Base-by-base conservation (phyloP, 2,888 invertebrate genomes). In the Schrankia costaestrigalis region DNA sequence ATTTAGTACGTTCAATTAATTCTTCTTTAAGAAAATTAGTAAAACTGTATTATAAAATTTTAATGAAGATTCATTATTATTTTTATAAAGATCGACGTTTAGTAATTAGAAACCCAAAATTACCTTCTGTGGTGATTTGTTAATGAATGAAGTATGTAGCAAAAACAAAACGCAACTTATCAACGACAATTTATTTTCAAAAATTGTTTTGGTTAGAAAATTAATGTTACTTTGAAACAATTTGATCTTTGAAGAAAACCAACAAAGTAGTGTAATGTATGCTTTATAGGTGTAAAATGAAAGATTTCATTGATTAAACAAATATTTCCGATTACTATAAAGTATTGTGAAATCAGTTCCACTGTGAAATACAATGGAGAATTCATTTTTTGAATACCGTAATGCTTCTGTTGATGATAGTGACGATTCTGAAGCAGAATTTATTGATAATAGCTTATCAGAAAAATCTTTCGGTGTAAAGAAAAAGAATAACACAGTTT, bases 311-410 rank as follows among this genome's bases (percentile, higher is more conserved):
- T n/a, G n/a, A n/a, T n/a, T n/a, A n/a, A n/a, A n/a, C n/a, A n/a
- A n/a, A n/a, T n/a, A n/a, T n/a, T n/a, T n/a, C n/a, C n/a, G n/a
- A n/a, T 15, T 15, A 6, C 15, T 23, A 14, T 15, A 10, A 1
- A 26, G 15, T 22, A 35, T 40, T 29, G 34, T 25, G 33, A 14
- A 12, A 26, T 6, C 24, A 26, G 12, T 21, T 26, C 28, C n/a
- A 7, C 33, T 12, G 23, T 14, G 24, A 66, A 3, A 11, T n/a
- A 11, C 24, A 31, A 85, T 84, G 84, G 83, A 86, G 26, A 77
- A 61, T 61, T 84, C 86, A 38, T 83, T 83, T 51, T 75, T 76
- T 59, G 81, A 85, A 62, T 84, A 81, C 55, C 84, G 81, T 46
- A 66, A 78, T 42, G 60, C 67, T 18, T 72, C 73, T 28, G 65